Conservation (phyloP, 35 echinoderm and acorn worm species). For the Stichopus chloronotus region DNA sequence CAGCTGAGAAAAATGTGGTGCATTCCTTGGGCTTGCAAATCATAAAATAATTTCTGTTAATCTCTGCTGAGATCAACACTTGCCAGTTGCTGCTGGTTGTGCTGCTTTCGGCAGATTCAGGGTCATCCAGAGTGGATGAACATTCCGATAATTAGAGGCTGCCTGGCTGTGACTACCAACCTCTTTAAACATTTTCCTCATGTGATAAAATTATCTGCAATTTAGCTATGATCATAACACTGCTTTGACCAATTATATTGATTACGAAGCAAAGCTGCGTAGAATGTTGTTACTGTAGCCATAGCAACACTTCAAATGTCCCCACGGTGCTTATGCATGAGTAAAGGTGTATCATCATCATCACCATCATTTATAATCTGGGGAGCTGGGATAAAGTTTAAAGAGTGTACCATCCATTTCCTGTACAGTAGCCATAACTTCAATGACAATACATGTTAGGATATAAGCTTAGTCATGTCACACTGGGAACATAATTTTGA, state of each 20-base stretch:
- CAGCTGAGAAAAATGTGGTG: background rate
- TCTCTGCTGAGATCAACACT: background rate
- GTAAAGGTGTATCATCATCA: constrained; percentile 1
- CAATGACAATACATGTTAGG: no score
- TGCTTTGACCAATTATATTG: constrained; percentile 33
- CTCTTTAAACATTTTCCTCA: constrained; percentile 13
- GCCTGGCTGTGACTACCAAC: background rate
- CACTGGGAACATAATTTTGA: no score
- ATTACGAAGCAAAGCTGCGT: background rate
- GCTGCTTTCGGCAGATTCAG: no score
- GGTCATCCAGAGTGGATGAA: no score
- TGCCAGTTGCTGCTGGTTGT: background rate
- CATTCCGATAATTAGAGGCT: no score
- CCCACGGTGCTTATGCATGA: background rate
- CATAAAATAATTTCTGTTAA: background rate
- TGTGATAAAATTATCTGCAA: constrained; percentile 17
- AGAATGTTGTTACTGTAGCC: constrained; percentile 32
- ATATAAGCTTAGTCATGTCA: no score
- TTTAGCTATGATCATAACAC: constrained; percentile 35
- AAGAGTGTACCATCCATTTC: background rate
- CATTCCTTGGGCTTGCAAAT: background rate
- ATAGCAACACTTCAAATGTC: background rate
- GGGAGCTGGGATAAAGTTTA: background rate
- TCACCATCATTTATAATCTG: background rate
- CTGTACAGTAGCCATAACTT: no score